Conservation (phyloP, 2,888 invertebrate species). For the Aproaerema taeniolella region DNA sequence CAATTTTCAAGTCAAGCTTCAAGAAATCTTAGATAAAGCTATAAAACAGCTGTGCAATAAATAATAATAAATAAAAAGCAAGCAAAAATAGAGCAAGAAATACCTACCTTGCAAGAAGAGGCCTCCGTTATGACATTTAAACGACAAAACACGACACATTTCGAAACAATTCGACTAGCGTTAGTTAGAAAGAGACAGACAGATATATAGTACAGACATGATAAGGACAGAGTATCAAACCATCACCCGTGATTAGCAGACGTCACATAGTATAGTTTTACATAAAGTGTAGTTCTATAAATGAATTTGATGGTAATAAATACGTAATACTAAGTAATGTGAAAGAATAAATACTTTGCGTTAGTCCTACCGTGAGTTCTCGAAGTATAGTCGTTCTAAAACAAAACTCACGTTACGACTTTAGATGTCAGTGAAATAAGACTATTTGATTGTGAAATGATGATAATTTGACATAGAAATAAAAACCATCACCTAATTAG, state of each 20-base stretch:
- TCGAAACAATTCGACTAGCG: conserved; percentile 22
- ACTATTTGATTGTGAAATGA: conserved; percentile 8
- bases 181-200: conserved; percentile 20
- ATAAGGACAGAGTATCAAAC: conserved; percentile 63
- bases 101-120: conserved; percentile 62
- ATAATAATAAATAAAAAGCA: conserved; percentile 29
- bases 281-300: too few species aligned
- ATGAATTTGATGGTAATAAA: too few species aligned
- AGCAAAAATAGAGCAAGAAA: conserved; percentile 37
- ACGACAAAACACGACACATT: conserved; percentile 29
- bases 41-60: conserved; percentile 30
- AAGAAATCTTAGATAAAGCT: conserved; percentile 24
- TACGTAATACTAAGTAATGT: too few species aligned
- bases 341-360: conserved; percentile 1
- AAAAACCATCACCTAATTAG: conserved; percentile 48
- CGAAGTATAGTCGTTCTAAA: neutral
- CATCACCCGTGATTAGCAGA: conserved; percentile 66
- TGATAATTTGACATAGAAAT: conserved; percentile 25
- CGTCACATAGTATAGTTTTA: conserved; percentile 25
- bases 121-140: conserved; percentile 34
- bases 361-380: conserved; percentile 8
- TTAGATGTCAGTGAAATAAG: conserved; percentile 1
- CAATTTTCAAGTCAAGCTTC: neutral
- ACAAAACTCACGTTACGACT: conserved; percentile 7
- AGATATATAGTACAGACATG: conserved; percentile 34